Evolutionary conservation across 1,140 invertebrate genomes (phyloP).

Genomic region (Oryctes rhinoceros): DNA sequence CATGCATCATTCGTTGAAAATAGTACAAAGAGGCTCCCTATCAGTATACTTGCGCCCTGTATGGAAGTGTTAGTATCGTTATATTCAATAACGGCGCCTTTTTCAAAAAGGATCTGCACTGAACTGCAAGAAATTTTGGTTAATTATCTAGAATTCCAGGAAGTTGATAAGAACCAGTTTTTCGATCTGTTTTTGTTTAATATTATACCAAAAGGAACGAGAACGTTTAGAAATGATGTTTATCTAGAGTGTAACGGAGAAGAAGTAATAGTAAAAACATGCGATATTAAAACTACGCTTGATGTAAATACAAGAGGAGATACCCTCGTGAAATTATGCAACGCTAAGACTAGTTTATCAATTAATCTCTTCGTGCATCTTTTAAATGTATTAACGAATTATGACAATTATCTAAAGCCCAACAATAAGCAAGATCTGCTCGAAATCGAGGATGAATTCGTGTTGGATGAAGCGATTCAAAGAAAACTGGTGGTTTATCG

Average conservation of each 20-base stretch:
- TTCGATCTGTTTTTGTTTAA: conserved; percentile 55
- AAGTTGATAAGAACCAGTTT: conserved; percentile 22
- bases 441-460: conserved; percentile 47
- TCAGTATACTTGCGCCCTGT: conserved; percentile 47
- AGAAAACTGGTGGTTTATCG: conserved; percentile 50
- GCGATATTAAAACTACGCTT: conserved; percentile 39
- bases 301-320: conserved; percentile 42
- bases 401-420: conserved; percentile 49
- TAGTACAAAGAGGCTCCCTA: conserved; percentile 45
- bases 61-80: conserved; percentile 50
- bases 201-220: conserved; percentile 40
- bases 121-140: conserved; percentile 51
- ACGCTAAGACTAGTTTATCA: conserved; percentile 40
- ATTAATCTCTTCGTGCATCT: conserved; percentile 49
- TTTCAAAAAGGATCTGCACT: conserved; percentile 43
- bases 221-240: conserved; percentile 47
- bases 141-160: conserved; percentile 44
- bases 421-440: conserved; percentile 48
- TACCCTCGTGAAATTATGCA: conserved; percentile 44
- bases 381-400: conserved; percentile 46
- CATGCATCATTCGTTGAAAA: conserved; percentile 59
- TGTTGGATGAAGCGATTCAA: conserved; percentile 48
- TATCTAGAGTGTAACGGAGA: conserved; percentile 39
- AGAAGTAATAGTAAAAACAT: conserved; percentile 41
- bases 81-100: conserved; percentile 48